These are phyloP conservation scores for Eudemis profundana DNA, from an alignment of 2,888 invertebrate species.

Conservation along the genomic window DNA sequence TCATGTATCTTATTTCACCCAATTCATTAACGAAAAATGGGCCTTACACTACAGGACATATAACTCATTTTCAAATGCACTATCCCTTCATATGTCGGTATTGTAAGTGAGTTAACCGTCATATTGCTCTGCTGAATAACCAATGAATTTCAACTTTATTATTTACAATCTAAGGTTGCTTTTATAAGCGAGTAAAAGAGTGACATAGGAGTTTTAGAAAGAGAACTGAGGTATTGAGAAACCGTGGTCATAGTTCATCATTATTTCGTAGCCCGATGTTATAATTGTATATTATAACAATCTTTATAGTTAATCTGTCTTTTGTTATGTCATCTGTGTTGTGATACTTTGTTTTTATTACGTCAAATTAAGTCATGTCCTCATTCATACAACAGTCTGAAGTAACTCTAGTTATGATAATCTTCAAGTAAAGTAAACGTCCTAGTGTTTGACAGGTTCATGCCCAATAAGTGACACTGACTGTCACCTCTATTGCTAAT, in stretches of 20 bases:
- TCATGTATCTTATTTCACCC: too few relatives aligned
- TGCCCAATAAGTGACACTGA: too few relatives aligned
- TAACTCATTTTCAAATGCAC: too few relatives aligned
- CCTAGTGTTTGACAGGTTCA: too few relatives aligned
- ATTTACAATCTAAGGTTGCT: neutral
- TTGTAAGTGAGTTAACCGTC: too few relatives aligned
- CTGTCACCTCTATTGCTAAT: too few relatives aligned
- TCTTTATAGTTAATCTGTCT: conserved; percentile 12
- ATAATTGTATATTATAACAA: conserved; percentile 26
- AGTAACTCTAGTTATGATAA: too few relatives aligned
- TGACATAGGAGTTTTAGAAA: neutral
- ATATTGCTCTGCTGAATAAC: too few relatives aligned
- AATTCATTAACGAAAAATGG: neutral
- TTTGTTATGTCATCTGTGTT: conserved; percentile 12
- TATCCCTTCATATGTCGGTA: too few relatives aligned
- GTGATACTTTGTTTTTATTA: neutral
- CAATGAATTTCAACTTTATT: neutral
- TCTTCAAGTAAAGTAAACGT: too few relatives aligned
- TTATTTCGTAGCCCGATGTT: conserved; percentile 18
- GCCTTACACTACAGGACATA: too few relatives aligned
- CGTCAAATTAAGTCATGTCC: neutral
- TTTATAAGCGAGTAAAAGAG: neutral
- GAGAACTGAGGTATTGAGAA: conserved; percentile 6
- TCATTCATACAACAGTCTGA: conserved; percentile 2
- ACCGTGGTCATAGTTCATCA: conserved; percentile 29